Base-by-base conservation (phyloP, 2,797 vertebrate species). In the Vultur gryphus region DNA sequence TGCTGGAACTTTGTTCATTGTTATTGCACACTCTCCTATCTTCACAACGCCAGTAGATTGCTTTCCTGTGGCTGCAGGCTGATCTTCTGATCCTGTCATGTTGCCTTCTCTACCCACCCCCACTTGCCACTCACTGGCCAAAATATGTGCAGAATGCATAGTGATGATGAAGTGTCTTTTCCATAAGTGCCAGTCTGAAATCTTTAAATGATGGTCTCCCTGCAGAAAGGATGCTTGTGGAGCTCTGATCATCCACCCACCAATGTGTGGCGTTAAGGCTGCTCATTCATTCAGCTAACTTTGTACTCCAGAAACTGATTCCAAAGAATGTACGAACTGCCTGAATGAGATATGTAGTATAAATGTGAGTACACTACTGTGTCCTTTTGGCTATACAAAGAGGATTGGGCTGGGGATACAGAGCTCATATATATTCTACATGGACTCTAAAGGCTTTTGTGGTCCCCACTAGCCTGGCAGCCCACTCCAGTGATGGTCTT, bases 71-170 rank as follows among this genome's bases (percentile, higher is more conserved):
- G 15, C 59, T 91, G 43, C 26, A 69, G 14, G 28, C 41, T 54
- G 20, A 43, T 87, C 58, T 75, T 65, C 54, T 79, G 41, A 79
- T 59, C 25, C 16, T 39, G 13, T 39, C 13, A 8, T 13, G 16
- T 48, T 87, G 9, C 49, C 48, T 65, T 2, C 33, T 73, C 26
- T 62, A n/a, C 21, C 24, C 43, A 39, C 35, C 7, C 7, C 16
- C 14, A 19, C 18, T 66, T 76, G 26, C 51, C 44, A n/a, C 28
- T 81, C 16, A 23, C 12, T 49, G 15, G 10, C 23, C 44, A 77
- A 81, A 81, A 44, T 0, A 66, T 1, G 1, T 41, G 48, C 16
- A 81, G 26, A 29, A 28, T 35, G 6, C 2, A 1, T 20, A 26
- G 46, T 44, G 25, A 33, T 35, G 44, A 18, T 46, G 18, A 57